Evolutionary conservation across 2,888 invertebrate species (phyloP), one percentile per base, ranked within the genome.

Genomic region (Sisyra nigra): DNA sequence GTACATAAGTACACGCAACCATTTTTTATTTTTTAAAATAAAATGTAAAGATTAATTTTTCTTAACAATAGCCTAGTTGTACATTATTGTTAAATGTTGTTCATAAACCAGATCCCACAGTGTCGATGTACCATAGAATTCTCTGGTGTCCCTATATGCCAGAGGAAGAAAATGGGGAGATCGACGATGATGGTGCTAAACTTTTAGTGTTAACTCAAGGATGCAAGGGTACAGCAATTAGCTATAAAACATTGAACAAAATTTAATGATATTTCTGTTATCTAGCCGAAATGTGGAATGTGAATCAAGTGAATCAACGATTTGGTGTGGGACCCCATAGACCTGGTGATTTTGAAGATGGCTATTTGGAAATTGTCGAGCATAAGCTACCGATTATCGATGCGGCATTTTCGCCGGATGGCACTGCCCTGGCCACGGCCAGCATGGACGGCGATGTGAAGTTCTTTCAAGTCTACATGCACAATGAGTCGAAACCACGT

Each of bases 61-160:
- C 34, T 42, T 44, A 30, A 55, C 57, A 7, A 52, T 51, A 2
- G 49, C 52, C 54, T 49, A 73, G 74, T 46, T 73, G 71, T 53
- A 70, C 65, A 34, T 59, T 75, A 40, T 53, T 78, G 44, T 66
- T 77, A 10, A 76, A 79, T 56, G 67, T 80, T 5, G 67, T 64
- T 30, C 69, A 74, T 45, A 62, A 64, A 19, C 59, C 61, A 19
- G 57, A 57, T 39, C 46, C 52, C 6, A 14, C 31, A 2, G 38
- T 24, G 10, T 48, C 63, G 0, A 69, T 66, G 46, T 68, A 66
- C 55, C 76, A 80, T 52, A 68, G 87, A 50, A 79, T 93, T 35
- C 83, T 91, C 53, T 94, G 94, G 94, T 94, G 94, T 57, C 91
- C 92, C 0, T 93, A 80, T 66, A 79, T 91, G 46, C 86, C 88